Evolutionary conservation across 2,888 invertebrate genomes (phyloP), one percentile per base, ranked within the genome.

Genomic region (Tortrix viridana): DNA sequence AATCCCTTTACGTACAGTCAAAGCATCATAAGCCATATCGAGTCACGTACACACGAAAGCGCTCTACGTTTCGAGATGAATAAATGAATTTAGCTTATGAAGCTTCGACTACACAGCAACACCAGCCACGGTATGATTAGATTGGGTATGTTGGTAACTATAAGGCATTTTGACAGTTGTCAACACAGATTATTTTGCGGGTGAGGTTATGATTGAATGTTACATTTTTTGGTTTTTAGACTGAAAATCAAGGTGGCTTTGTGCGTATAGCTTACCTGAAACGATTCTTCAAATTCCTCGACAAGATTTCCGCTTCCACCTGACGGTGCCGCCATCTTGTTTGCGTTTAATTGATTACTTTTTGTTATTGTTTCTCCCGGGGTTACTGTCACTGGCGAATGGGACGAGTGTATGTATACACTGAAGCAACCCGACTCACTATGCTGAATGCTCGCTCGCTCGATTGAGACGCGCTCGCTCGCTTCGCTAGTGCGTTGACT

Each of bases 201-300:
- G 65, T 59, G 73, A 86, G 85, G 85, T 87, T 88, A 84, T 67
- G 69, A 76, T 70, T 71, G 41, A 69, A 69, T 73, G 69, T 59
- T n/a, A 41, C 46, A 41, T 56, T 67, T 69, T 67, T 67, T 62
- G 19, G 61, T 50, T 55, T 59, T 56, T 58, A 46, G 12, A 49
- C 63, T 46, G 50, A 53, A 44, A 57, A 48, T 60, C 62, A 56
- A 53, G 22, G 20, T 5, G 22, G 22, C 37, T 44, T 14, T 19
- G 38, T 32, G 12, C 22, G 26, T 5, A 49, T 16, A 55, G 66
- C 77, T 85, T 92, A 96, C 96, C 94, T 97, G 97, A 88, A 97
- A 97, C 3, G 97, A 96, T 92, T 97, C 97, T 87, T 97, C 97
- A 77, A 97, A 97, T 85, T 97, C 97, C 79, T 97, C 97, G 57